These are phyloP conservation scores for Picathartes gymnocephalus DNA, from an alignment of 2,113 vertebrate genomes.

Conservation along the genomic window DNA sequence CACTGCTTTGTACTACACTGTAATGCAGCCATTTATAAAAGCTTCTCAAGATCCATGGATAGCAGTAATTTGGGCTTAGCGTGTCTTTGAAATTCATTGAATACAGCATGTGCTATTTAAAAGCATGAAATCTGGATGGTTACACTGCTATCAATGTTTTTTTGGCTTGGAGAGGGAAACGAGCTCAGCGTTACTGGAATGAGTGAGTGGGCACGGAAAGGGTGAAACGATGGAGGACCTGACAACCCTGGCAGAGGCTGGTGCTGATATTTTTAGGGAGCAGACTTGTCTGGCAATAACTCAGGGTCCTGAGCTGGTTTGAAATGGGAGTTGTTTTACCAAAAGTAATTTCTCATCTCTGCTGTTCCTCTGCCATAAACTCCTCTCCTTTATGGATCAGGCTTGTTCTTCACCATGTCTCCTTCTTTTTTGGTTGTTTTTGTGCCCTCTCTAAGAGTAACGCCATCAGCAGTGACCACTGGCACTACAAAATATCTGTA, in stretches of 20 bases:
- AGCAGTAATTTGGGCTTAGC: constrained; percentile 65
- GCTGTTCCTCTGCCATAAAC: not conserved
- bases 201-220: not conserved
- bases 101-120: constrained; percentile 60
- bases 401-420: not conserved
- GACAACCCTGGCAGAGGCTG: not conserved
- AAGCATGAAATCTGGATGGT: constrained; percentile 65
- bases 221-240: accelerated
- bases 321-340: not conserved
- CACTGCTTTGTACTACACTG: constrained; percentile 66
- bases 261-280: not conserved
- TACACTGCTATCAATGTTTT: constrained; percentile 38
- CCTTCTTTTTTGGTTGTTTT: not conserved
- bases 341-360: not conserved
- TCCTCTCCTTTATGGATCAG: not conserved
- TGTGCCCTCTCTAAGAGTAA: not conserved
- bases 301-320: not conserved
- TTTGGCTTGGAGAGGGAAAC: not conserved
- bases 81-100: constrained; percentile 71
- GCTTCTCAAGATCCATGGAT: constrained; percentile 68
- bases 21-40: constrained; percentile 73
- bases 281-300: not conserved
- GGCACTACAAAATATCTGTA: not conserved
- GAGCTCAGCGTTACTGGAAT: not conserved
- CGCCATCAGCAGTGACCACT: not conserved